These are phyloP conservation scores for Amphilophus citrinellus DNA, from an alignment of 2,113 vertebrate species.

Conservation along the genomic window DNA sequence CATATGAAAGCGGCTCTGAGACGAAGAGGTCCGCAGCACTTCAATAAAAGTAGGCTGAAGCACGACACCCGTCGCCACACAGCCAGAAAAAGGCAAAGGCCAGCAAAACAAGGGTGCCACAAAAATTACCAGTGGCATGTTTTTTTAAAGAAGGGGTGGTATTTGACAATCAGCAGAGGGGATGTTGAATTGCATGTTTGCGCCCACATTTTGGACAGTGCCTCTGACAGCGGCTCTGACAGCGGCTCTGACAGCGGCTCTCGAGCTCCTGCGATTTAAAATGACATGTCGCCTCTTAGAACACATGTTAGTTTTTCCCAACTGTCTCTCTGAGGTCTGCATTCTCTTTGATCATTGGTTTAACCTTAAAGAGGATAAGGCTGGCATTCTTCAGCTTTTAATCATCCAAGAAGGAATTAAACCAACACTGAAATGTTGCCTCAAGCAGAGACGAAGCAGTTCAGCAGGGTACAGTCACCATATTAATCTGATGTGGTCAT, in stretches of 20 bases:
- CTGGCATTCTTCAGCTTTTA: background rate
- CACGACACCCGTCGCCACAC: background rate
- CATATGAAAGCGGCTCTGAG: slow-evolving; percentile 1
- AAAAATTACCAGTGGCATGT: slow-evolving; percentile 6
- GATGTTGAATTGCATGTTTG: slow-evolving; percentile 32
- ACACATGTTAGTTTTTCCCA: slow-evolving; percentile 1
- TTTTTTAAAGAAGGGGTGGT: slow-evolving; percentile 2
- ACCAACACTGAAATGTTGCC: background rate
- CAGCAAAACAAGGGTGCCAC: slow-evolving; percentile 35
- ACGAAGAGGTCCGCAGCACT: slow-evolving; percentile 23
- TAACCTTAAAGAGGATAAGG: slow-evolving; percentile 8
- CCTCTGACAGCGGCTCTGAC: slow-evolving; percentile 19
- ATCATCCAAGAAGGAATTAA: slow-evolving; percentile 10
- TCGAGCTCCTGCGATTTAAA: slow-evolving; percentile 10
- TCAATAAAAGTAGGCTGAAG: slow-evolving; percentile 25
- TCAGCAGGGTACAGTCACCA: background rate
- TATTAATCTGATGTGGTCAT: background rate
- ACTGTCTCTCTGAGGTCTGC: background rate
- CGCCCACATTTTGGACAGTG: background rate
- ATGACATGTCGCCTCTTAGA: background rate
- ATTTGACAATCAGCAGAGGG: slow-evolving; percentile 44
- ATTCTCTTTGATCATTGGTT: slow-evolving; percentile 1
- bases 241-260: slow-evolving; percentile 17
- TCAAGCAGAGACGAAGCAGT: background rate
- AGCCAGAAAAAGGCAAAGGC: slow-evolving; percentile 15